Evolutionary conservation across 2,888 invertebrate genomes (phyloP), one percentile per base, ranked within the genome.

Genomic region (Meteorus colon): DNA sequence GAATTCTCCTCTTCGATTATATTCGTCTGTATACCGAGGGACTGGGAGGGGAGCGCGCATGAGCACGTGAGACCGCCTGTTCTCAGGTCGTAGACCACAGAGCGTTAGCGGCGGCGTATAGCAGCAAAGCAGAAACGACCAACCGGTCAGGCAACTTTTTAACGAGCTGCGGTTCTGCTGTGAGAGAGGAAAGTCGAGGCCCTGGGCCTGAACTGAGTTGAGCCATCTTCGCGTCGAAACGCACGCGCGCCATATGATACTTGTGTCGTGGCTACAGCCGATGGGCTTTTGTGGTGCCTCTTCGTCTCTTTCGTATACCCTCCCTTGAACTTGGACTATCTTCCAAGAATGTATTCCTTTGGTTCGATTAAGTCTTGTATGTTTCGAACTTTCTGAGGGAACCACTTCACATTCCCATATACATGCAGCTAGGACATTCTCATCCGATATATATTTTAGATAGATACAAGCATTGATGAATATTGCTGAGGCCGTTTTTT

Each of bases 141-240:
- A 89, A 89, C 89, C 89, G 89, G 89, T 89, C 88, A 86, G 82
- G 86, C 89, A 89, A 89, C 89, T 89, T 89, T 89, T 89, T 89
- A 89, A 89, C 89, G 88, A 89, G 89, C 86, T 84, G 85, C 82
- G 82, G 80, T 80, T 80, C 81, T 82, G 76, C 80, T 55, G 81
- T 78, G 77, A 76, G 75, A 77, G 79, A 83, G 83, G 82, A 86
- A 85, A 85, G 81, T 82, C 83, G 83, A 85, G 84, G 84, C 83
- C 83, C 83, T 83, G 86, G 81, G 85, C 81, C 81, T 80, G 82
- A 84, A 83, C 85, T 83, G 80, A 80, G 87, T 85, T 85, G 86
- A 86, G 86, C 86, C 86, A 87, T 87, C 87, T 87, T 87, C 85
- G 86, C 86, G 85, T 85, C 85, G 84, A 86, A 87, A 86, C 86